Percentiles rank a stretch among this genome's conserved stretches.
Conservation (phyloP, 2,888 invertebrate genomes). For the Phalera bucephala region DNA sequence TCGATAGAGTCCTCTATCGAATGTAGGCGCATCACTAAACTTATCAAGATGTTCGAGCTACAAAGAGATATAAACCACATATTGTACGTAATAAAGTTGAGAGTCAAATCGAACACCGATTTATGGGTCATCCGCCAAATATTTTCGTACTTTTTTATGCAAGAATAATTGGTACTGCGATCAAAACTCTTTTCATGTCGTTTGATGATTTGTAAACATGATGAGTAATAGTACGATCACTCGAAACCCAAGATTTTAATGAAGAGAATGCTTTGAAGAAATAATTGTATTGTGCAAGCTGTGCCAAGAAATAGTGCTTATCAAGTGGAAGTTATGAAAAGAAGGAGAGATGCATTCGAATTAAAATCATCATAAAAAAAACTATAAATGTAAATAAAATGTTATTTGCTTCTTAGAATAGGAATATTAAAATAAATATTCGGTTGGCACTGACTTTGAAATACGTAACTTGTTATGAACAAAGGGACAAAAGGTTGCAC, state of each 20-base stretch:
- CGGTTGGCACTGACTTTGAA: neutral
- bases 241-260: slow-evolving; percentile 26
- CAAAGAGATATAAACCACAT: slow-evolving; percentile 27
- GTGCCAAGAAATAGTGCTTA: slow-evolving; percentile 32
- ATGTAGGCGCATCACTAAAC: slow-evolving; percentile 39
- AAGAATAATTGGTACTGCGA: slow-evolving; percentile 40
- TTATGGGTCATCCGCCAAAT: slow-evolving; percentile 45
- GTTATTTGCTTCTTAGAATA: neutral
- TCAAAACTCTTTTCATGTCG: slow-evolving; percentile 38
- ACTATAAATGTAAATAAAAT: neutral
- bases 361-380: neutral
- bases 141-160: slow-evolving; percentile 48
- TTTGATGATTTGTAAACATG: slow-evolving; percentile 30
- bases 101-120: slow-evolving; percentile 27
- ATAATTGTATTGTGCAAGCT: slow-evolving; percentile 23
- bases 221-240: slow-evolving; percentile 20
- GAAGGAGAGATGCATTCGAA: slow-evolving; percentile 8
- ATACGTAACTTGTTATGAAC: neutral
- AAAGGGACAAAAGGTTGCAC: slow-evolving; percentile 9
- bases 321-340: slow-evolving; percentile 14
- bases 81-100: slow-evolving; percentile 36
- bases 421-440: neutral
- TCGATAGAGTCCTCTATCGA: slow-evolving; percentile 65
- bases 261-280: slow-evolving; percentile 22
- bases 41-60: slow-evolving; percentile 37